Base-by-base conservation (phyloP, 1,140 invertebrate genomes). In the Polypedilum vanderplanki region DNA sequence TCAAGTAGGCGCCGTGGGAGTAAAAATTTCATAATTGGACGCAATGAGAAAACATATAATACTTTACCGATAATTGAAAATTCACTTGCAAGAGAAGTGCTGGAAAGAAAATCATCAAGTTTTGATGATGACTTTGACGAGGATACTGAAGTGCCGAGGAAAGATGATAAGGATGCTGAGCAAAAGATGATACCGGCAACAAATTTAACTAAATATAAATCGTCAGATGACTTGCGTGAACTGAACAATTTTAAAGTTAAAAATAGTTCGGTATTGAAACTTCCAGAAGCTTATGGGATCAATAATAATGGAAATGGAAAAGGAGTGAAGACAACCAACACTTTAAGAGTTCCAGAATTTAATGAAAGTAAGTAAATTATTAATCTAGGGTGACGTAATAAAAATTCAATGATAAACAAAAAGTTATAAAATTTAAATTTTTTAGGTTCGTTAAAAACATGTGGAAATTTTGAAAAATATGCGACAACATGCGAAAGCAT, bases 141-240 rank as follows among this genome's bases (percentile, higher is more conserved):
- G 9, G 65, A 70, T 70, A 70, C 9, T 70, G 17, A 20, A 18
- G 65, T 18, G 18, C 9, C n/a, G 15, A 20, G 20, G 18, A 9
- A 10, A 8, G 65, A 70, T 70, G 65, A 70, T 5, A 22, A 18
- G 18, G 17, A 18, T 18, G 15, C 17, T 18, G 65, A 70, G 20
- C 20, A 18, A 0, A 70, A 70, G 18, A 9, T 22, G 65, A 70
- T 70, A 17, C 17, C 65, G 4, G 20, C 18, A 10, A 70, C 65
- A 18, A 70, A 70, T 70, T 70, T 70, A 70, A 70, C 17, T 10
- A 18, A 22, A 18, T 70, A 70, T 70, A 70, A 70, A 70, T 70
- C 65, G 2, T 18, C 8, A 18, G 65, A 70, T 20, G 65, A 70
- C 18, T 70, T 70, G 20, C 17, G 65, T 10, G 65, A 70, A 20